Conservation (phyloP, 1,140 invertebrate species). For the Dinothrombium tinctorium region DNA sequence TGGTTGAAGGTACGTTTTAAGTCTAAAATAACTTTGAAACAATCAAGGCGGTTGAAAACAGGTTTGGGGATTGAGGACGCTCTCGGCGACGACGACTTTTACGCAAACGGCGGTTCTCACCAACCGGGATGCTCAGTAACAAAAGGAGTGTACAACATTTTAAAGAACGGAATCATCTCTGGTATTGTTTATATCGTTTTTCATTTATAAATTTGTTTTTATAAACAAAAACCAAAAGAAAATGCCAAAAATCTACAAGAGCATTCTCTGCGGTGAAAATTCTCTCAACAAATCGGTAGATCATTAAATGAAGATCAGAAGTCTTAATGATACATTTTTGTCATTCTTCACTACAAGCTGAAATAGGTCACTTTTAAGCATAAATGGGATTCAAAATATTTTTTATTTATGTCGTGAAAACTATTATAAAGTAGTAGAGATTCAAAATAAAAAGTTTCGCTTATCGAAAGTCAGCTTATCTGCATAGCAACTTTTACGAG, state of each 20-base stretch:
- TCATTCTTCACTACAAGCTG: too few relatives aligned
- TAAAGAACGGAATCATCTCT: not conserved
- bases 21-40: not conserved
- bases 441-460: too few relatives aligned
- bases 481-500: too few relatives aligned
- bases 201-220: not conserved
- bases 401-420: too few relatives aligned
- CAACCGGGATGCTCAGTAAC: slow-evolving; percentile 44
- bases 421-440: too few relatives aligned
- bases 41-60: slow-evolving; percentile 24
- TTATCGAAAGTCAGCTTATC: too few relatives aligned
- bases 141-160: not conserved
- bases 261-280: too few relatives aligned
- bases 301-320: too few relatives aligned
- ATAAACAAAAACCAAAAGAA: not conserved
- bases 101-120: slow-evolving; percentile 62
- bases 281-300: too few relatives aligned
- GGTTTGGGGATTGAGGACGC: slow-evolving; percentile 42
- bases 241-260: not conserved
- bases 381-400: too few relatives aligned
- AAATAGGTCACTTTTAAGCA: too few relatives aligned
- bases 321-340: too few relatives aligned
- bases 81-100: slow-evolving; percentile 61
- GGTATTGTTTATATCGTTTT: not conserved
- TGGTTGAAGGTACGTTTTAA: not conserved